These are phyloP conservation scores for Ferrisia virgata DNA, from an alignment of 2,888 invertebrate species.

Conservation along the genomic window DNA sequence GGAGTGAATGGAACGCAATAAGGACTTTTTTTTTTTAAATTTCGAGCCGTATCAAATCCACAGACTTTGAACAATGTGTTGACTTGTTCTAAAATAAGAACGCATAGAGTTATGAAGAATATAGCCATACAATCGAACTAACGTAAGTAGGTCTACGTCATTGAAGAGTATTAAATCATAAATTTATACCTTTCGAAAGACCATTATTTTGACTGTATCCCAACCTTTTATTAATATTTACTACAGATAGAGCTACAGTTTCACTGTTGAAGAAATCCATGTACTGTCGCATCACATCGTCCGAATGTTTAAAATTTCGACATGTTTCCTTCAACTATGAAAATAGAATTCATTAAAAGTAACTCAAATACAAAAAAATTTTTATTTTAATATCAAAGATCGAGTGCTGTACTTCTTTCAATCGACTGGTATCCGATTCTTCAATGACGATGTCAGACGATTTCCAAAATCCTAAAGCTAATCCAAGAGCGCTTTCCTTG, in stretches of 20 bases:
- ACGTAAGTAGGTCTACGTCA: background rate
- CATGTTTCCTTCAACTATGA: background rate
- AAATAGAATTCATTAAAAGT: background rate
- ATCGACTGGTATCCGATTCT: background rate
- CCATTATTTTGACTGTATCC: background rate
- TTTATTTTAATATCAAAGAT: no score
- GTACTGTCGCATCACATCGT: background rate
- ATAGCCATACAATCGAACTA: background rate
- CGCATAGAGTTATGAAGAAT: background rate
- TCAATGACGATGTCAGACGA: background rate
- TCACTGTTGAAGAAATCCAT: background rate
- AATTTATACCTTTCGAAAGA: background rate
- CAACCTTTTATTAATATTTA: background rate
- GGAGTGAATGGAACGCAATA: conserved; percentile 4
- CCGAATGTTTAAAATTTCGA: background rate
- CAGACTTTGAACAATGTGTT: background rate
- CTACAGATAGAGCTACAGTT: background rate
- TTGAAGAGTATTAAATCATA: no score
- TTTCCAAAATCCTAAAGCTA: background rate
- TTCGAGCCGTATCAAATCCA: background rate
- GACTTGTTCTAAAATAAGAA: background rate
- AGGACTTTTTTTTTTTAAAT: background rate
- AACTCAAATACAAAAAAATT: no score
- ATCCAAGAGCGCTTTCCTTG: background rate
- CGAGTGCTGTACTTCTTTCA: background rate